A percentile compares a stretch with the other conserved stretches of the same genome.
phyloP scores from a whole-genome alignment of 2,888 invertebrate genomes.

The Amphimallon solstitiale region DNA sequence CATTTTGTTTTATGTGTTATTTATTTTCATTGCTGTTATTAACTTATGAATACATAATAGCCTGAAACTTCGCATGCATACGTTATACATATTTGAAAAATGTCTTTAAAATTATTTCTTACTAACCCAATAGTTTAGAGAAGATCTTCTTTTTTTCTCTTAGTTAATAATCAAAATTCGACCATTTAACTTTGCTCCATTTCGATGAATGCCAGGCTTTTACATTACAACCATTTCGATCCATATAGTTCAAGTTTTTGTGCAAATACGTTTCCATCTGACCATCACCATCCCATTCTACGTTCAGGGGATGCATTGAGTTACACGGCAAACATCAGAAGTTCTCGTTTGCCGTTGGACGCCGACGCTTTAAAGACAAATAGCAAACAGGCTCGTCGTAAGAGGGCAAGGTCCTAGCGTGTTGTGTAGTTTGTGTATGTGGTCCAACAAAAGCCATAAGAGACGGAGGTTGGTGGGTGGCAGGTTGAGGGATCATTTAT shows the following conservation, averaged over 20 bases:
- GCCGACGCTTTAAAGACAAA: slow-evolving; percentile 26
- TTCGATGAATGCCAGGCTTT: neutral
- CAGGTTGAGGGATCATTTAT: neutral
- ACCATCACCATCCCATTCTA: neutral
- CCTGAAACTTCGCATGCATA: too few species aligned
- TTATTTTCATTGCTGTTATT: too few species aligned
- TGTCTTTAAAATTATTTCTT: too few species aligned
- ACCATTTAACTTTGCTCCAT: too few species aligned
- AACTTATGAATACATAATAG: too few species aligned
- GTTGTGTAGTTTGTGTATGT: neutral
- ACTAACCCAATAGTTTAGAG: too few species aligned
- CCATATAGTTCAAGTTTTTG: slow-evolving; percentile 17
- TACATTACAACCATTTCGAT: neutral
- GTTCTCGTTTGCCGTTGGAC: slow-evolving; percentile 19
- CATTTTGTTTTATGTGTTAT: too few species aligned
- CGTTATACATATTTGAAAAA: too few species aligned
- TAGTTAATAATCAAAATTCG: too few species aligned
- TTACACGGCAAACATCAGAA: slow-evolving; percentile 19
- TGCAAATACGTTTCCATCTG: slow-evolving; percentile 21
- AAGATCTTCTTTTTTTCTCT: too few species aligned
- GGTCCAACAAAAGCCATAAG: too few species aligned
- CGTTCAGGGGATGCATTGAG: neutral
- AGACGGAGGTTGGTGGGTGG: too few species aligned
- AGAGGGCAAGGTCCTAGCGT: slow-evolving; percentile 1
- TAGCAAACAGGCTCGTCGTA: slow-evolving; percentile 27